Base-by-base conservation (phyloP, 2,888 invertebrate species). In the Neoascia interrupta region DNA sequence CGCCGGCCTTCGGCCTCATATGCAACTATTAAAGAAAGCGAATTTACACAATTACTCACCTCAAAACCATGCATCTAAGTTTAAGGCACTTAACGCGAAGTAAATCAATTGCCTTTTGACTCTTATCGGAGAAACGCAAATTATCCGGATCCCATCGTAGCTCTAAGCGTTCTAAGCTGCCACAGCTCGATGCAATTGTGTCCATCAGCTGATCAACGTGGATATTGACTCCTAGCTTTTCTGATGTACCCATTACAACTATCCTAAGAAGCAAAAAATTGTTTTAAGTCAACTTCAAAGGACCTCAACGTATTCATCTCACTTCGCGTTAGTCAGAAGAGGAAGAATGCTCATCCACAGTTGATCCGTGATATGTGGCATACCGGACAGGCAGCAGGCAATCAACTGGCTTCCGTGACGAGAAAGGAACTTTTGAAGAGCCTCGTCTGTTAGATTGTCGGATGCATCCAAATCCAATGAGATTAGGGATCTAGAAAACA, bases 121-220 rank as follows among this genome's bases (percentile, higher is more conserved):
- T 98, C 90, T 99, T 99, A 89, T 99, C 99, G 34, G 98, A 99
- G 90, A 98, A 99, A 56, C 99, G 92, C 31, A 99, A 91, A 85
- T 99, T 99, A 85, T 98, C 98, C 0, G 99, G 98, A 89, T 99
- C 99, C 99, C 99, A 99, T 82, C 91, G 93, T 19, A 99, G 90
- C 88, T 99, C 99, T 61, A 99, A 89, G 0, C 99, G 92, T 88
- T 98, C 97, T 84, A 99, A 88, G 83, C 93, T 92, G 0, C 93
- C 93, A 85, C 98, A 98, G 88, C 95, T 95, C 85, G 95, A 96
- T 0, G 99, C 97, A 81, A 99, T 97, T 49, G 96, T 96, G 86
- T 99, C 99, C 94, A 99, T 97, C 82, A 99, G 90, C 90, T 97
- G 99, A 90, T 99, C 99, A 53, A 99, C 98, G 87, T 97, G 95